phyloP scores from a whole-genome alignment of 2,113 vertebrate genomes.

The Alexandromys fortis region DNA sequence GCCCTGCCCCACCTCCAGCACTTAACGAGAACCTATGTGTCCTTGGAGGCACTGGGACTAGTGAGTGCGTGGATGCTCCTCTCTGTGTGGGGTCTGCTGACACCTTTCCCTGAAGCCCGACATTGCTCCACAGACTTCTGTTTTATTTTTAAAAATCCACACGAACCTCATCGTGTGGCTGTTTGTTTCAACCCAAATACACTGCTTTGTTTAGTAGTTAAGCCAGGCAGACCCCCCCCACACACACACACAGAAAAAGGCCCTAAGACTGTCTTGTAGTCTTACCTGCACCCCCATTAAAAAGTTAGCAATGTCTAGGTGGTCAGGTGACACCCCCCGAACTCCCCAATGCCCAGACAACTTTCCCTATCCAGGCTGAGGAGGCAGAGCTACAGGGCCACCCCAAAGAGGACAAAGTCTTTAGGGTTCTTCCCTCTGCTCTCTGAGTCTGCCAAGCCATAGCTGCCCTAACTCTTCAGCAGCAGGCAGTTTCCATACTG shows the following conservation, averaged over 20 bases:
- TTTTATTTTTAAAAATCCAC: conserved; percentile 36
- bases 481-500: background rate
- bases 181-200: conserved; percentile 27
- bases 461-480: background rate
- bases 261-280: background rate
- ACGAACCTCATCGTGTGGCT: background rate
- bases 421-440: background rate
- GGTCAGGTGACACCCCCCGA: background rate
- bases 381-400: background rate
- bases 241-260: background rate
- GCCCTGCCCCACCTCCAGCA: background rate
- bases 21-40: background rate
- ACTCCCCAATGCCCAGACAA: background rate
- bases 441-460: background rate
- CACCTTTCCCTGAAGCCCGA: background rate
- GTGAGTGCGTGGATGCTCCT: background rate
- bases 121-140: background rate
- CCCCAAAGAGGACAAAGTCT: background rate
- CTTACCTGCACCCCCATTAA: background rate
- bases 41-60: background rate
- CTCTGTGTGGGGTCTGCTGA: background rate
- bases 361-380: background rate
- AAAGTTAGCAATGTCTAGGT: background rate
- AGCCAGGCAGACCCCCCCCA: background rate
- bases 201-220: conserved; percentile 28